phyloP scores from a whole-genome alignment of 2,888 invertebrate species.

The Morpho achilles region DNA sequence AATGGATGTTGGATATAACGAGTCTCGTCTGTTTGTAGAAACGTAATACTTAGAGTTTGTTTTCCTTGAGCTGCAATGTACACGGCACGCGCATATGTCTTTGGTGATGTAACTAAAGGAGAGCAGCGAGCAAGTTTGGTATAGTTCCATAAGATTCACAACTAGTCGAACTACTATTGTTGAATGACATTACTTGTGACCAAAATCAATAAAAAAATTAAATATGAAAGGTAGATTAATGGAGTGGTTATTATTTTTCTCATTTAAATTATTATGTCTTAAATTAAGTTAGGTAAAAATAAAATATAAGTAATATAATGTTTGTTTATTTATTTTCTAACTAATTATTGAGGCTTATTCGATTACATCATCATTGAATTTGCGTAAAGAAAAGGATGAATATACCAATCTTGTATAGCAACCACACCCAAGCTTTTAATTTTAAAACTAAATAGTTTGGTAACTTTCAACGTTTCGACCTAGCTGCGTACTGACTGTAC shows the following conservation, averaged over 20 bases:
- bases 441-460: slow-evolving; percentile 31
- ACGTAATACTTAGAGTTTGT: slow-evolving; percentile 19
- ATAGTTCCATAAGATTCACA: neutral
- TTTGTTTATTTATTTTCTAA: too few relatives aligned
- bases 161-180: too few relatives aligned
- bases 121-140: neutral
- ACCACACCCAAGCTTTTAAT: slow-evolving; percentile 36
- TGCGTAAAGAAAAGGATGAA: neutral
- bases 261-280: too few relatives aligned
- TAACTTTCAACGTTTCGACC: slow-evolving; percentile 35
- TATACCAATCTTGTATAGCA: slow-evolving; percentile 11
- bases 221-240: too few relatives aligned
- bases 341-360: too few relatives aligned
- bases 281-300: too few relatives aligned
- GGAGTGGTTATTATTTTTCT: too few relatives aligned
- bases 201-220: too few relatives aligned
- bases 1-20: slow-evolving; percentile 13
- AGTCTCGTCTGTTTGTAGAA: slow-evolving; percentile 17
- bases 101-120: neutral
- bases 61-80: slow-evolving; percentile 29
- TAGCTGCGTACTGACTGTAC: slow-evolving; percentile 31
- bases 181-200: too few relatives aligned
- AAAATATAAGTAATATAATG: too few relatives aligned
- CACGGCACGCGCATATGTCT: slow-evolving; percentile 32
- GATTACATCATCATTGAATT: too few relatives aligned